phyloP scores from a whole-genome alignment of 2,113 vertebrate genomes.

The Ifrita kowaldi region DNA sequence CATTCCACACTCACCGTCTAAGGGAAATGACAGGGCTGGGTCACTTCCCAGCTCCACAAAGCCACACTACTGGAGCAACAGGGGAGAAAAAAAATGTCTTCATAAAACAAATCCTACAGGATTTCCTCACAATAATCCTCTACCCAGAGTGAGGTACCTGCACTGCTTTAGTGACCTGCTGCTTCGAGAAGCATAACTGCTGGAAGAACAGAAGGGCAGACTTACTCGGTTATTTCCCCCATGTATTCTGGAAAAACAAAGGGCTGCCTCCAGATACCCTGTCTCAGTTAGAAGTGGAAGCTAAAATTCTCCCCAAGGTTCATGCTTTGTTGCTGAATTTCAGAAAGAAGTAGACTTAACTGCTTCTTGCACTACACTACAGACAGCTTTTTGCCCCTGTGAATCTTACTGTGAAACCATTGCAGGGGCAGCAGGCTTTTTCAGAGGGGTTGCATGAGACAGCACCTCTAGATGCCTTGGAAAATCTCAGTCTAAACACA shows the following conservation, averaged over 20 bases:
- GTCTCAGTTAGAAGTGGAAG: not conserved
- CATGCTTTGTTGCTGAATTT: not conserved
- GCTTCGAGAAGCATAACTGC: not conserved
- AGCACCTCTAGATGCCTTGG: not conserved
- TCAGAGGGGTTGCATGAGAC: not conserved
- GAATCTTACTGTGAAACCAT: not conserved
- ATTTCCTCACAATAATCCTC: not conserved
- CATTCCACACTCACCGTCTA: not conserved
- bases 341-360: not conserved
- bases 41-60: not conserved
- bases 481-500: conserved; percentile 4
- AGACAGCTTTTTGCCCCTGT: not conserved
- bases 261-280: not conserved
- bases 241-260: not conserved
- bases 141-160: not conserved
- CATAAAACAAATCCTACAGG: not conserved
- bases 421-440: not conserved
- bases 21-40: not conserved
- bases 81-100: not conserved
- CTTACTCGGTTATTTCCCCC: not conserved
- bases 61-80: not conserved
- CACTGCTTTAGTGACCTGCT: not conserved
- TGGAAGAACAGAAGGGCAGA: not conserved
- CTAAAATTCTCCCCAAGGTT: not conserved
- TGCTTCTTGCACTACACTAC: not conserved